Base-by-base conservation (phyloP, 1,140 invertebrate genomes). In the Heliconius congener region DNA sequence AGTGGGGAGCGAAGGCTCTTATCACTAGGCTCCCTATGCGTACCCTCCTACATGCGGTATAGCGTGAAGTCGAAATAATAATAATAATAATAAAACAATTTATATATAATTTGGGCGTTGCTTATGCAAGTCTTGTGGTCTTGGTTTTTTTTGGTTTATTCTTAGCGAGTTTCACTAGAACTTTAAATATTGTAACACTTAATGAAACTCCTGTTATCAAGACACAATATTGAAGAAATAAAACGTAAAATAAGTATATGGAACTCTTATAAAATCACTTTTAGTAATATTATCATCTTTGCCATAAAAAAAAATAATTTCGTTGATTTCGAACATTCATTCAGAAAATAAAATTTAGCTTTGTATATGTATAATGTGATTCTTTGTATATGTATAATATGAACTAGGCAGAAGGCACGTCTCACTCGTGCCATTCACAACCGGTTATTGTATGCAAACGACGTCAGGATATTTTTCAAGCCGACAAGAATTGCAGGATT, bases 381-480 rank as follows among this genome's bases (percentile, higher is more conserved):
- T 79, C 80, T 80, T n/a, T 46, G 42, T 46, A 5, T 57, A 57
- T 16, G n/a, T n/a, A 13, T 60, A 60, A 23, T 23, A 81, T 83
- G 71, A 75, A 82, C 84, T 81, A 76, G 81, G 81, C 84, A 88
- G 83, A 79, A 76, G 81, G 82, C 85, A 89, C 88, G 88, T 90
- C 78, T 86, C 77, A 81, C 81, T 81, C 82, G 76, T 85, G 83
- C 85, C 84, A 86, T 90, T 89, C 88, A 84, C 84, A 90, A 86
- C 89, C 88, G 90, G 89, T 90, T 90, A 92, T 90, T 92, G 90
- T 92, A 92, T 92, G 91, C 90, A 90, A 92, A 91, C 83, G 83
- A 87, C 86, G 85, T 60, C 84, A 82, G 88, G 87, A 87, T 81
- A 90, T 89, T 91, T 91, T 89, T 90, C 84, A 88, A 83, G 82